Conservation (phyloP, 2,888 invertebrate species). For the Dorcus parallelipipedus region DNA sequence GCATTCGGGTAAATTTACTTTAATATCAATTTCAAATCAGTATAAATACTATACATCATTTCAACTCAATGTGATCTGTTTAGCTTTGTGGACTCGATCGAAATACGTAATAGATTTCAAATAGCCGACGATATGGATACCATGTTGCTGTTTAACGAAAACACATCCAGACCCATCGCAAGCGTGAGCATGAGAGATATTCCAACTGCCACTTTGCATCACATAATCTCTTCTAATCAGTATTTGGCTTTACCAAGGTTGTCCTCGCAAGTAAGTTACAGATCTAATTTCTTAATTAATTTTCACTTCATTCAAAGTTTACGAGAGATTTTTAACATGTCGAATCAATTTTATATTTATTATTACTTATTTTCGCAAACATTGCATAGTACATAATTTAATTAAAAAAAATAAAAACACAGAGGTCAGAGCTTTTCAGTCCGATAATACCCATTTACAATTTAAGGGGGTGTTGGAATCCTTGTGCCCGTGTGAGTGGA, state of each 20-base stretch:
- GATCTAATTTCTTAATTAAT: too few relatives aligned
- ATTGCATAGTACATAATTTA: neutral
- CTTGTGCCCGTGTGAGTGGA: slow-evolving; percentile 87
- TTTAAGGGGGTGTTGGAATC: slow-evolving; percentile 68
- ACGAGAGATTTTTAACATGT: too few relatives aligned
- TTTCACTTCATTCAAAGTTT: too few relatives aligned
- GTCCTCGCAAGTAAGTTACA: slow-evolving; percentile 74
- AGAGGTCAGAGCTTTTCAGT: too few relatives aligned
- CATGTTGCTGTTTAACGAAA: slow-evolving; percentile 87
- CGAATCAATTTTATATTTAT: too few relatives aligned
- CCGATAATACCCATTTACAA: neutral
- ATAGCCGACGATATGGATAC: slow-evolving; percentile 72
- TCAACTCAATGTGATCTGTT: neutral
- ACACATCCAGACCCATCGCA: slow-evolving; percentile 73
- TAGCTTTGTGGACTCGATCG: slow-evolving; percentile 68
- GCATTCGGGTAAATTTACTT: slow-evolving; percentile 71
- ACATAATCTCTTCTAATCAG: slow-evolving; percentile 85
- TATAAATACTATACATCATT: too few relatives aligned
- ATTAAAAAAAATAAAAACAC: neutral
- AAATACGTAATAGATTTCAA: slow-evolving; percentile 66
- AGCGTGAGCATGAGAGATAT: slow-evolving; percentile 88
- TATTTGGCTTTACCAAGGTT: slow-evolving; percentile 83
- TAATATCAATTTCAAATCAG: neutral
- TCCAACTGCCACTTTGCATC: slow-evolving; percentile 80
- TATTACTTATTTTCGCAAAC: too few relatives aligned